Percentiles rank a stretch among this genome's conserved stretches.
phyloP scores from a whole-genome alignment of 2,888 invertebrate species.

The Sipha maydis region DNA sequence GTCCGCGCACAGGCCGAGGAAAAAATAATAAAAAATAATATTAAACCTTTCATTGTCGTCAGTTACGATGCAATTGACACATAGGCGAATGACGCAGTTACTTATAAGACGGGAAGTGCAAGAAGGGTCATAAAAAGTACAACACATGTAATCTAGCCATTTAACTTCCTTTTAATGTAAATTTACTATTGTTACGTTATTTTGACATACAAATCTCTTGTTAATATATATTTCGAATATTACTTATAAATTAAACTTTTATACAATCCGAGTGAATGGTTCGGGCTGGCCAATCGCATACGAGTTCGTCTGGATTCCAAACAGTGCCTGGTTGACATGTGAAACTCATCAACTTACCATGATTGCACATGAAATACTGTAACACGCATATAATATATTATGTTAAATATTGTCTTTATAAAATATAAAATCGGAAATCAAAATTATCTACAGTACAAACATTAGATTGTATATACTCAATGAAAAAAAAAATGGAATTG shows the following conservation, averaged over 20 bases:
- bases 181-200: constrained; percentile 24
- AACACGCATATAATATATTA: constrained; percentile 63
- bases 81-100: neutral
- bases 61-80: neutral
- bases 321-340: constrained; percentile 80
- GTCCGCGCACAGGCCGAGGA: neutral
- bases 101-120: constrained; percentile 34
- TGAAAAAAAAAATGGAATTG: too few species aligned
- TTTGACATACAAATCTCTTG: constrained; percentile 8
- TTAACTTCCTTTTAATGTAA: constrained; percentile 55
- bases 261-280: constrained; percentile 12
- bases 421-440: neutral
- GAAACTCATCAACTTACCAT: constrained; percentile 79
- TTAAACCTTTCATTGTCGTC: constrained; percentile 11
- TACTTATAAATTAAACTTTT: constrained; percentile 26
- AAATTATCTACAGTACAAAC: neutral
- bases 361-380: constrained; percentile 87
- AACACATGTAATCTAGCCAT: constrained; percentile 25
- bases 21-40: neutral
- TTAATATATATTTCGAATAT: neutral
- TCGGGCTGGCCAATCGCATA: constrained; percentile 81
- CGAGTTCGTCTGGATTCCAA: constrained; percentile 76
- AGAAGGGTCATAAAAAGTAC: constrained; percentile 27
- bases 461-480: too few species aligned
- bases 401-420: too few species aligned